Conservation (phyloP, 2,888 invertebrate genomes). For the Rotaria socialis region DNA sequence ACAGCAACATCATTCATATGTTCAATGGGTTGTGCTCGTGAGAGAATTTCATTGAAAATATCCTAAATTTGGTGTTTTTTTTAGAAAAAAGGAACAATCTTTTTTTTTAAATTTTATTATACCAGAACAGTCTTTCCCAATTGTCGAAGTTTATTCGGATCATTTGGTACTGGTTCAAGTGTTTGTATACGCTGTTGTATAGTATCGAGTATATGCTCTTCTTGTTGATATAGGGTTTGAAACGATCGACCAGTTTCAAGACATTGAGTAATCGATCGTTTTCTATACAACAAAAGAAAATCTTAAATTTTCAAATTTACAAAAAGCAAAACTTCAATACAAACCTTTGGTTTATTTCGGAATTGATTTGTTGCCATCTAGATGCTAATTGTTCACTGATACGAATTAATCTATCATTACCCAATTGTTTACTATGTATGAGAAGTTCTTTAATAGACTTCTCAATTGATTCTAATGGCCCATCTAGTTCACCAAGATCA, state of each 20-base stretch:
- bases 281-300: background rate
- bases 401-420: background rate
- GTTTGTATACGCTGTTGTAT: background rate
- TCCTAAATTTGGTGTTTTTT: background rate
- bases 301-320: too few species aligned
- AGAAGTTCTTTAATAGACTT: conserved; percentile 17
- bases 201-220: background rate
- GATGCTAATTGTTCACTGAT: background rate
- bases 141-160: background rate
- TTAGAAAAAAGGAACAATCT: too few species aligned
- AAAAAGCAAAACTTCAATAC: background rate
- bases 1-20: conserved; percentile 36
- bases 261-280: background rate
- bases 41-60: background rate
- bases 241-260: conserved; percentile 2
- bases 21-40: background rate
- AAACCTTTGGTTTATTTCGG: background rate
- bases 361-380: background rate
- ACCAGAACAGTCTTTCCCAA: background rate
- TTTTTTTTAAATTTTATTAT: background rate
- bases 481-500: background rate
- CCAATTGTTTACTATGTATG: background rate
- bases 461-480: background rate
- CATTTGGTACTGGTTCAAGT: background rate
- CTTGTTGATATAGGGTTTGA: background rate